These are phyloP conservation scores for Gastrophryne carolinensis DNA, from an alignment of 2,797 vertebrate genomes.

Conservation along the genomic window DNA sequence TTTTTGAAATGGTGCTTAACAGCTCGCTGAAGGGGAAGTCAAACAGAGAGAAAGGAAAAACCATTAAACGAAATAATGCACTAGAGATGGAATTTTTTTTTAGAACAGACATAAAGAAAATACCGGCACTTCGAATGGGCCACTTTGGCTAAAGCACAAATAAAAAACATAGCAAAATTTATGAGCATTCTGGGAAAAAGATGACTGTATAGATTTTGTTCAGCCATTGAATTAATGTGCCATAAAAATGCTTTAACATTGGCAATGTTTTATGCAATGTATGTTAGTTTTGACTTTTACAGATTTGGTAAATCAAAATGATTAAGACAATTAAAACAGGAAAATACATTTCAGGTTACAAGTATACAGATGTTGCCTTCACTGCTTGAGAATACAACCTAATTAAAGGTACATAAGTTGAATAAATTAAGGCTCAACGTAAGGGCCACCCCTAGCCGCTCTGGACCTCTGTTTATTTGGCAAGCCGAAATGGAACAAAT, in stretches of 20 bases:
- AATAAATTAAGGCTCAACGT: no score
- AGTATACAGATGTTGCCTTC: neutral
- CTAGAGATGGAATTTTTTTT: conserved; percentile 60
- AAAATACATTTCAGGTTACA: neutral
- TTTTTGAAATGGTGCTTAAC: conserved; percentile 75
- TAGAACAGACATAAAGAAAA: conserved; percentile 63
- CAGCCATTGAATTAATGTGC: conserved; percentile 64
- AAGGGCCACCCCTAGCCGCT: no score
- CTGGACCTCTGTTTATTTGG: no score
- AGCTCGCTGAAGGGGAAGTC: conserved; percentile 69
- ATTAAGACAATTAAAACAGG: conserved; percentile 3
- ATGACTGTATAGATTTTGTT: conserved; percentile 65
- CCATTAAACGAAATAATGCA: conserved; percentile 64
- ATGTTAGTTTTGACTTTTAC: conserved; percentile 12
- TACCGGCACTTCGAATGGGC: conserved; percentile 57
- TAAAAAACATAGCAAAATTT: conserved; percentile 65
- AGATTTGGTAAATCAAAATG: conserved; percentile 10
- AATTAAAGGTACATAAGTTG: no score
- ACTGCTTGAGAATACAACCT: no score
- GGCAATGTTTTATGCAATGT: conserved; percentile 51
- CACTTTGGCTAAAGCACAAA: conserved; percentile 51
- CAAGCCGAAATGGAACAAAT: no score
- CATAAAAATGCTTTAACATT: conserved; percentile 64
- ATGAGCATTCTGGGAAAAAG: conserved; percentile 66
- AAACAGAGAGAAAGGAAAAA: conserved; percentile 64